Conservation (phyloP, 1,140 invertebrate species). For the Mamestra configurata region DNA sequence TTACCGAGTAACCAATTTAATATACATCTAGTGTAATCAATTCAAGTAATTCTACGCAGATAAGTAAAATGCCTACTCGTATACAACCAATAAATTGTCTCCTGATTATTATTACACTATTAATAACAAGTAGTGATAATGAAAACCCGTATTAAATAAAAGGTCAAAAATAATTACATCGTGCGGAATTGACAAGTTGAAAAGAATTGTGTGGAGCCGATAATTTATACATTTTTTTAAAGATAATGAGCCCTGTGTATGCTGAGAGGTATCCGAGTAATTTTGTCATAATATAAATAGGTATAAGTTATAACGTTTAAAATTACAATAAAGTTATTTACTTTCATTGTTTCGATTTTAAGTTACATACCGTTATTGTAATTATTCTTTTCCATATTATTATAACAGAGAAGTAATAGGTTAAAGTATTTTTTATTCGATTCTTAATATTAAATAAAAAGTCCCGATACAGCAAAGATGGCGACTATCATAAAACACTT, state of each 20-base stretch:
- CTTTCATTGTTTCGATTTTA: background rate
- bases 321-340: background rate
- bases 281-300: background rate
- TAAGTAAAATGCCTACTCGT: background rate
- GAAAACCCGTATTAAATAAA: conserved; percentile 20
- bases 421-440: background rate
- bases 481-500: background rate
- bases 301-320: background rate
- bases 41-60: background rate
- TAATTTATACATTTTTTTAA: conserved; percentile 16
- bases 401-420: background rate
- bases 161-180: conserved; percentile 41
- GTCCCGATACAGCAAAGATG: background rate
- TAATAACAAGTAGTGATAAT: conserved; percentile 35
- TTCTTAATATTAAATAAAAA: conserved; percentile 9
- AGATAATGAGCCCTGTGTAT: conserved; percentile 1
- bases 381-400: background rate
- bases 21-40: background rate
- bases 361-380: background rate
- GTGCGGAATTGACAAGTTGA: conserved; percentile 31
- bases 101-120: conserved; percentile 38
- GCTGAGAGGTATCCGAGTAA: background rate
- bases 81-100: background rate
- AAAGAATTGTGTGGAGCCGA: conserved; percentile 6
- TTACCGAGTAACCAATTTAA: background rate